Percentiles rank a stretch among this genome's conserved stretches.
phyloP scores from a whole-genome alignment of 2,113 vertebrate species.

The Xenus cinereus region DNA sequence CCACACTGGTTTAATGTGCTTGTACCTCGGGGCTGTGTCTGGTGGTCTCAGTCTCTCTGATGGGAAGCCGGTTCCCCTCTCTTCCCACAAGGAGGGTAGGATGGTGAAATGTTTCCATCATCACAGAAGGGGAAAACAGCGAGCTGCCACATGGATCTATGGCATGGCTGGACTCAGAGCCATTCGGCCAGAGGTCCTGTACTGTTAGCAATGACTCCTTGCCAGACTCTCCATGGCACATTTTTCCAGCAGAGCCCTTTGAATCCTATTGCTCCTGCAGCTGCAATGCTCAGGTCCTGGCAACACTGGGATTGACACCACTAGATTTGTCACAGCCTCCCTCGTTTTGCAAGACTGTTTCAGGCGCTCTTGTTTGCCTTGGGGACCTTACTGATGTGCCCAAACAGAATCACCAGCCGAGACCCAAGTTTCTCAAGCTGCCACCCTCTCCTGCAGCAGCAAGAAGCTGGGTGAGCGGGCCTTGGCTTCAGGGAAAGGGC shows the following conservation, averaged over 20 bases:
- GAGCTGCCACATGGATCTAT: not conserved
- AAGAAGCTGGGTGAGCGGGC: not conserved
- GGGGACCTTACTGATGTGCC: not conserved
- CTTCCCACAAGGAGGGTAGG: not conserved
- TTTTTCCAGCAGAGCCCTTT: not conserved
- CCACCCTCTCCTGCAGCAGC: not conserved
- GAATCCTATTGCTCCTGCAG: not conserved
- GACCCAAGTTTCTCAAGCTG: slow-evolving; percentile 4
- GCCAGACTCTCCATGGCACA: not conserved
- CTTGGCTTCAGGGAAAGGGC: not conserved
- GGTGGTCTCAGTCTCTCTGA: not conserved
- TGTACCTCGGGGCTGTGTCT: not conserved
- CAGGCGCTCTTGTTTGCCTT: not conserved
- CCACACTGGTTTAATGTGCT: not conserved
- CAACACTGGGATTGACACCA: not conserved
- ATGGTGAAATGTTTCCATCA: slow-evolving; percentile 4
- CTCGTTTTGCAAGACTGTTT: slow-evolving; percentile 45
- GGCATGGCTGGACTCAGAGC: not conserved
- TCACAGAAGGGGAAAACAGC: not conserved
- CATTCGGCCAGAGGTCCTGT: not conserved
- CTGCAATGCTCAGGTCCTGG: not conserved
- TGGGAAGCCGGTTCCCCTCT: not conserved
- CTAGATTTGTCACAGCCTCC: not conserved
- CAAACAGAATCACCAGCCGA: not conserved
- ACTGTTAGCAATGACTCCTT: not conserved